These are phyloP conservation scores for Oryzias dopingdopingensis DNA, from an alignment of 2,797 vertebrate species.

Conservation along the genomic window DNA sequence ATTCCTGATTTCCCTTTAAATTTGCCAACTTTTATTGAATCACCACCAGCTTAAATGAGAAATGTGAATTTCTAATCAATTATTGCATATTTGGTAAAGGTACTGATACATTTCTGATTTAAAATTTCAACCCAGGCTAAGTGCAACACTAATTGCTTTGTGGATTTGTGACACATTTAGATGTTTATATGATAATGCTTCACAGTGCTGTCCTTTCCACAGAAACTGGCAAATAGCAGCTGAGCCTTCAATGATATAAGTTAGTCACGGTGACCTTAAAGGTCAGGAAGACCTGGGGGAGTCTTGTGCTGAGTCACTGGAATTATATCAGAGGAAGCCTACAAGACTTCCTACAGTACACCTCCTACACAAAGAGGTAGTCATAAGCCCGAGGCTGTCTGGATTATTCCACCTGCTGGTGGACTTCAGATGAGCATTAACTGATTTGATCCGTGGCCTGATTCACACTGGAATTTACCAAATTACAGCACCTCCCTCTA, in stretches of 20 bases:
- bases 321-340: conserved; percentile 23
- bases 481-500: conserved; percentile 25
- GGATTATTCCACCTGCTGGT: conserved; percentile 20
- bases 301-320: conserved; percentile 19
- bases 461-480: conserved; percentile 19
- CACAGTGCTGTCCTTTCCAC: conserved; percentile 7
- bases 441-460: conserved; percentile 35
- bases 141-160: conserved; percentile 17
- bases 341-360: conserved; percentile 18
- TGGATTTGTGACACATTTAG: conserved; percentile 21
- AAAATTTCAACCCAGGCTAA: conserved; percentile 2
- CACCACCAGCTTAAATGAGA: conserved; percentile 11
- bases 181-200: conserved; percentile 1
- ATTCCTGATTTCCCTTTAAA: background rate
- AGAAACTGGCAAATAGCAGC: conserved; percentile 6
- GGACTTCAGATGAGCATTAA: conserved; percentile 28
- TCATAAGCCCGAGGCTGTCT: conserved; percentile 11
- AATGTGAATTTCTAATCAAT: conserved; percentile 16
- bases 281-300: conserved; percentile 14
- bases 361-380: conserved; percentile 23
- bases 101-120: conserved; percentile 7
- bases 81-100: conserved; percentile 6
- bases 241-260: conserved; percentile 29
- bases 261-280: conserved; percentile 19
- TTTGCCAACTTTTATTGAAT: conserved; percentile 4